These are phyloP conservation scores for Danio choprae DNA, from an alignment of 2,797 vertebrate species.

Conservation along the genomic window DNA sequence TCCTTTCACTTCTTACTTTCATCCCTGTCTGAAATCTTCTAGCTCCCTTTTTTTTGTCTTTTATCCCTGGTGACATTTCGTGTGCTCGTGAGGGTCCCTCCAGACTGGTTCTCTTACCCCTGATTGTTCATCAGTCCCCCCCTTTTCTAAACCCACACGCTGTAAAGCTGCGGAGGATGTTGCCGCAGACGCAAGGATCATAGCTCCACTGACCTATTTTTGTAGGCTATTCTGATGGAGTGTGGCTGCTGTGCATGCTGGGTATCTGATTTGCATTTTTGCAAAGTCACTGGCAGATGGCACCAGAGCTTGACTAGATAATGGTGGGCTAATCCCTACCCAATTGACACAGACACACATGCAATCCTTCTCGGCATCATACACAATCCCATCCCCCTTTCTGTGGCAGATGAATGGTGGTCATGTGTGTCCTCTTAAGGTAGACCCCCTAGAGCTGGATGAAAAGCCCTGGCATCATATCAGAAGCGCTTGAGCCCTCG, in stretches of 20 bases:
- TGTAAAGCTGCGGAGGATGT: conserved; percentile 35
- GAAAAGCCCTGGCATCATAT: conserved; percentile 43
- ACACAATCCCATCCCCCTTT: conserved; percentile 33
- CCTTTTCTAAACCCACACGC: neutral
- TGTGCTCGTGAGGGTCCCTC: conserved; percentile 31
- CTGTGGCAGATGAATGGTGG: conserved; percentile 51
- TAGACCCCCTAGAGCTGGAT: conserved; percentile 46
- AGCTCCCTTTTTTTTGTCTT: conserved; percentile 6
- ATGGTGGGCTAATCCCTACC: conserved; percentile 52
- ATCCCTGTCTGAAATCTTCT: conserved; percentile 8
- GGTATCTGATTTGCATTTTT: conserved; percentile 71
- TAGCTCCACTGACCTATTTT: conserved; percentile 68
- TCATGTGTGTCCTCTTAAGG: conserved; percentile 56
- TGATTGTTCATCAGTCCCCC: neutral
- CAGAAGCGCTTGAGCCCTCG: conserved; percentile 30
- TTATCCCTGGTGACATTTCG: conserved; percentile 9
- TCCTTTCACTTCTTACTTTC: conserved; percentile 40
- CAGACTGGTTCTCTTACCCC: conserved; percentile 8
- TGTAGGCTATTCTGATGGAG: conserved; percentile 56
- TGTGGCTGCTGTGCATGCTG: conserved; percentile 61
- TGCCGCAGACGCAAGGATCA: conserved; percentile 39
- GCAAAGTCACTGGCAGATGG: conserved; percentile 71
- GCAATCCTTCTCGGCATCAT: conserved; percentile 16
- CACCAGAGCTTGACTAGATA: conserved; percentile 66
- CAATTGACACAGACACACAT: conserved; percentile 33